Base-by-base conservation (phyloP, 1,140 invertebrate genomes). In the Oryctes rhinoceros region DNA sequence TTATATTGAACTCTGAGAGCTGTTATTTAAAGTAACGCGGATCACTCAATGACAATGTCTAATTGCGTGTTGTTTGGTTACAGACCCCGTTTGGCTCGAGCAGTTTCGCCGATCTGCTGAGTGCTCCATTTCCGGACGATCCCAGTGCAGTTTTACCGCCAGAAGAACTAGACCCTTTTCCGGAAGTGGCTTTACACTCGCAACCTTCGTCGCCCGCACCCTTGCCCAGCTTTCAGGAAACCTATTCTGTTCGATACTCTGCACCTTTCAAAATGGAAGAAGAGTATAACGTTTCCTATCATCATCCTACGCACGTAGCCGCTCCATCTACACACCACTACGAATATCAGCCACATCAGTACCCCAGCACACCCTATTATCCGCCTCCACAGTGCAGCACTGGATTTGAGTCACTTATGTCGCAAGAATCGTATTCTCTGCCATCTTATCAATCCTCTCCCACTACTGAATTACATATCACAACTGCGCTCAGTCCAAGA, bases 151-250 rank as follows among this genome's bases (percentile, higher is more conserved):
- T 85, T 20, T 77, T 87, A 79, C 82, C 84, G 30, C 84, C 81
- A 37, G 86, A 88, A 81, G 87, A 88, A 44, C 82, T 88, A 80
- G 85, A 87, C 78, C 86, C 86, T 35, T 87, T 87, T 77, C 82
- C 86, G 18, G 87, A 87, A 79, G 86, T 87, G 30, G 84, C 83
- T 47, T 78, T 86, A 49, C 83, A 84, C 18, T 86, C 86, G 35
- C 85, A 85, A 78, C 85, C 85, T 37, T 85, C 86, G 47, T 85
- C 83, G 18, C 85, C 86, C 80, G 92, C 93, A 65, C 92, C 94
- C 47, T 88, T 96, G 80, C 94, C 94, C 75, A 95, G 94, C 89
- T 96, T 96, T 88, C 94, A 95, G 89, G 95, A 96, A 88, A 96
- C 94, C 37, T 96, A 96, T 87, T 94, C 94, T 47, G 91, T 94